Evolutionary conservation across 2,888 invertebrate species (phyloP), one percentile per base, ranked within the genome.

Genomic region (Octodonta nipae): DNA sequence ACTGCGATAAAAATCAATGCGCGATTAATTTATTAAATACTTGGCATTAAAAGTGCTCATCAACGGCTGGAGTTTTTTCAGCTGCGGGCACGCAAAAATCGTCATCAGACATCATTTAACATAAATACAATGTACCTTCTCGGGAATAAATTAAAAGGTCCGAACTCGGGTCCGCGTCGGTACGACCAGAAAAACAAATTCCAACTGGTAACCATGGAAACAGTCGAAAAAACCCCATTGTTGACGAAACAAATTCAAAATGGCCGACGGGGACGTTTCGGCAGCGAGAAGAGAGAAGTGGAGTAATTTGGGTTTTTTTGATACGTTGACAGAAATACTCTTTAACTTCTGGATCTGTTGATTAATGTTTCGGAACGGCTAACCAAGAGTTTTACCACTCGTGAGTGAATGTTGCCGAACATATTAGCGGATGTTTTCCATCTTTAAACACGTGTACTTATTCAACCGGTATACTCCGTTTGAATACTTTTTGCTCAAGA

Each of bases 191-290:
- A 54, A 54, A 54, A 55, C 52, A 44, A 53, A 55, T 54, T 52
- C 54, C 50, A 39, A 47, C 43, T 46, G 46, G 54, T 53, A 50
- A 52, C 51, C 51, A 52, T 51, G 51, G 52, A 43, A 49, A 54
- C 52, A 43, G 43, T 36, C 39, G 45, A 52, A 56, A 55, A 52
- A 56, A 52, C 51, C 44, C 56, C 54, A 57, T 57, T 57, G 56
- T 57, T 51, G 55, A 50, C 49, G 46, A 53, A 55, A 54, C 55
- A 49, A 56, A 57, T 58, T 57, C 57, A 58, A 58, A 55, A 57
- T 57, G 58, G 56, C 56, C 47, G 47, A 38, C 47, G 43, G 46
- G 44, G 52, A 52, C 52, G 51, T 51, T 49, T 50, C 51, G 49
- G 44, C 44, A 41, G 42, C 43, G 41, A 15, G 28, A 50, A 53